Percentiles rank a stretch among this genome's conserved stretches.
Evolutionary conservation across 1,140 invertebrate genomes (phyloP).

Genomic region (Sminthurinus signatus): DNA sequence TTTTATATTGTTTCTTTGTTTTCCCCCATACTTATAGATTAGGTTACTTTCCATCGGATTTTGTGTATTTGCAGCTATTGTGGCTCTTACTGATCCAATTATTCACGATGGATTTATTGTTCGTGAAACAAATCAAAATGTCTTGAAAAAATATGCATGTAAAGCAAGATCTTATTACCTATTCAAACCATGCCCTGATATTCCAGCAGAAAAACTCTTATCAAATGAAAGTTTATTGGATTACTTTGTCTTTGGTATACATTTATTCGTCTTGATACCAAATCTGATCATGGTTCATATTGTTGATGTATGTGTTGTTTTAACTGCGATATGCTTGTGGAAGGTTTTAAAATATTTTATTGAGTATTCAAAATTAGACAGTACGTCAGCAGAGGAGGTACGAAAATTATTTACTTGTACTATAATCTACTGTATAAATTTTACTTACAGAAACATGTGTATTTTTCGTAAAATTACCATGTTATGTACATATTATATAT

Average conservation of each 20-base stretch:
- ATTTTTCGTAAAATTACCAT: too few species aligned
- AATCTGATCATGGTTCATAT: constrained; percentile 25
- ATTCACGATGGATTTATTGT: constrained; percentile 10
- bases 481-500: too few species aligned
- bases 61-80: constrained; percentile 5
- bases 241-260: constrained; percentile 12
- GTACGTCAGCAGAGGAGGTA: constrained; percentile 15
- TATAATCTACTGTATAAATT: too few species aligned
- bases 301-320: constrained; percentile 21
- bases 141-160: constrained; percentile 9
- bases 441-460: too few species aligned
- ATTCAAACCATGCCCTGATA: constrained; percentile 4
- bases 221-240: constrained; percentile 7
- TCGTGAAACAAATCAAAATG: not conserved
- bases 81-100: constrained; percentile 11
- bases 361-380: constrained; percentile 19
- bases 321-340: constrained; percentile 23
- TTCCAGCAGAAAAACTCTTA: not conserved
- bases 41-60: not conserved
- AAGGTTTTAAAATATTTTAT: constrained; percentile 24
- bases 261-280: constrained; percentile 19
- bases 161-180: constrained; percentile 15
- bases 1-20: not conserved
- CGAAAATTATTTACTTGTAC: too few species aligned
- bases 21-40: too few species aligned